phyloP scores from a whole-genome alignment of 35 echinoderm and acorn worm genomes.

The Patiria miniata region DNA sequence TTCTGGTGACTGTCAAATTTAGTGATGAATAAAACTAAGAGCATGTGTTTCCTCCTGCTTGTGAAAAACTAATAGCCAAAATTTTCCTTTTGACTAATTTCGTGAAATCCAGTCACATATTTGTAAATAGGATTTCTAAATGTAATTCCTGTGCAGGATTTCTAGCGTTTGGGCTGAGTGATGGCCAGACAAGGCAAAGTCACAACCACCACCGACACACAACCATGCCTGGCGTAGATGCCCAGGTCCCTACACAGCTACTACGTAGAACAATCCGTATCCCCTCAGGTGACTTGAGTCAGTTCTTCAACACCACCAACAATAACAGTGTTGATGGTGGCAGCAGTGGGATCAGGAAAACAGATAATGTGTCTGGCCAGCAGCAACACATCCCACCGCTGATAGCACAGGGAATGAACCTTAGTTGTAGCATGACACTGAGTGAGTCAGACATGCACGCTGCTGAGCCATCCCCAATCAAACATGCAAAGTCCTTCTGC shows the following conservation, averaged over 20 bases:
- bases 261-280: constrained; percentile 69
- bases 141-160: constrained; percentile 47
- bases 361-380: constrained; percentile 13
- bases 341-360: constrained; percentile 6
- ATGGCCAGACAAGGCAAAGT: background rate
- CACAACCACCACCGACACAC: constrained; percentile 50
- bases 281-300: constrained; percentile 59
- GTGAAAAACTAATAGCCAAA: too few species aligned
- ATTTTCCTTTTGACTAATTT: too few species aligned
- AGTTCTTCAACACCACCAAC: constrained; percentile 73
- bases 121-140: too few species aligned
- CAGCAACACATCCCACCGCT: constrained; percentile 55
- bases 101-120: too few species aligned
- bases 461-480: constrained; percentile 76
- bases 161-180: constrained; percentile 37
- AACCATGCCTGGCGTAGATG: constrained; percentile 30
- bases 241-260: constrained; percentile 78
- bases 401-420: constrained; percentile 83
- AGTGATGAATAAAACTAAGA: too few species aligned
- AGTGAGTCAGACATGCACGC: constrained; percentile 71
- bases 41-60: too few species aligned
- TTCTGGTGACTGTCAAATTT: too few species aligned
- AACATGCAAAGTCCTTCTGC: constrained; percentile 87
- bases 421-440: constrained; percentile 63
- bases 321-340: constrained; percentile 64